phyloP scores from a whole-genome alignment of 1,140 invertebrate genomes.

The Hyposmocoma kahamanoa region DNA sequence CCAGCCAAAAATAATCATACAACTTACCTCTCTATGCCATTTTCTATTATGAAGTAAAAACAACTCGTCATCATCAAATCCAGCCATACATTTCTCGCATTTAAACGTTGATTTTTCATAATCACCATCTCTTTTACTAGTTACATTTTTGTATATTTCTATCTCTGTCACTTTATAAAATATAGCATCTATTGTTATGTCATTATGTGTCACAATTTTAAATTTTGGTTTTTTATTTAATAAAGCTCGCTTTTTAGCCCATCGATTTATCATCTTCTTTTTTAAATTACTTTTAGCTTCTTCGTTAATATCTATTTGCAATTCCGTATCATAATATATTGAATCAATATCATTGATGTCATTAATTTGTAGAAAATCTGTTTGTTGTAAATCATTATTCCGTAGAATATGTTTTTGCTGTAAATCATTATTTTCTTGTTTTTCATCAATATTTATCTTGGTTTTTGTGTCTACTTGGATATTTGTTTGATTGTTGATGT shows the following conservation, averaged over 20 bases:
- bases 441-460: no score
- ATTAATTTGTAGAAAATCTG: no score
- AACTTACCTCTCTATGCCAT: constrained; percentile 16
- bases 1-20: no score
- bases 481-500: constrained; percentile 3
- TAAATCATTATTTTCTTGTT: no score
- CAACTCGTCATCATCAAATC: constrained; percentile 11
- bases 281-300: constrained; percentile 3
- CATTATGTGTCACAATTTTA: constrained; percentile 14
- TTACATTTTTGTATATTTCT: constrained; percentile 9
- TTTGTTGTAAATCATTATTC: no score
- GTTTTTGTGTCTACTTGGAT: constrained; percentile 1
- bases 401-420: no score
- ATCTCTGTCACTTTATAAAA: constrained; percentile 8
- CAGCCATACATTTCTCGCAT: constrained; percentile 16
- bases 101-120: constrained; percentile 12
- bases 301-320: constrained; percentile 5
- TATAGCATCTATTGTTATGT: constrained; percentile 8
- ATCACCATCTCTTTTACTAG: constrained; percentile 11
- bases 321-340: no score
- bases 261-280: constrained; percentile 14
- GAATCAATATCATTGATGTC: no score
- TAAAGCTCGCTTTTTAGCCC: constrained; percentile 17
- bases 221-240: constrained; percentile 30
- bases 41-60: constrained; percentile 10